Evolutionary conservation across 2,888 invertebrate species (phyloP), one percentile per base, ranked within the genome.

Genomic region (Rugalucina vietnamica): DNA sequence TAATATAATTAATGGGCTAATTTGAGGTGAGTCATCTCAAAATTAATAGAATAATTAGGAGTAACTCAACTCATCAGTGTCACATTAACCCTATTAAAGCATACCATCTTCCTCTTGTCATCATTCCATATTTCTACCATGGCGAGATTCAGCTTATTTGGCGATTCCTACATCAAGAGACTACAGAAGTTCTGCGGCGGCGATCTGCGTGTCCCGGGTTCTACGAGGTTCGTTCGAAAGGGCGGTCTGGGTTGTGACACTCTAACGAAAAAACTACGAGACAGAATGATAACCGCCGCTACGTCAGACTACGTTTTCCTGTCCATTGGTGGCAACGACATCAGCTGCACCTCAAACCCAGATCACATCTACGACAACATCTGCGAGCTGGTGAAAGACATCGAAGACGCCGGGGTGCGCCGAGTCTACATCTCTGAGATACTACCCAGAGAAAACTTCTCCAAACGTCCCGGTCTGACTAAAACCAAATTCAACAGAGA

Each of bases 141-240:
- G 5, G 37, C 39, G 27, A 54, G 54, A 54, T 54, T 54, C 54
- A n/a, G 21, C 3, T 54, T 54, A n/a, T 54, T 54, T 21, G 54
- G 54, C n/a, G 54, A 54, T 54, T 54, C 54, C n/a, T 54, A 54
- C 54, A 54, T 54, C 54, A 54, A 54, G 54, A 54, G 54, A n/a
- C 54, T 54, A 21, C 10, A 54, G 3, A 54, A 54, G 21, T 54
- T 54, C 54, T 54, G 54, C 54, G 54, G n/a, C 12, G 54, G 54
- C 54, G 54, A 54, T 54, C 54, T 54, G 14, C 54, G n/a, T 21
- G n/a, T 54, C 54, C 54, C 54, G 4, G 54, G 54, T 54, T 54
- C 12, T 54, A 18, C 54, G 10, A 54, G 12, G 10, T 54, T 54
- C n/a, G 54, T 54, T 18, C 54, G n/a, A n/a, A 8, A 54, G n/a